Conservation (phyloP, 1,140 invertebrate genomes). For the Drosophila rufa region DNA sequence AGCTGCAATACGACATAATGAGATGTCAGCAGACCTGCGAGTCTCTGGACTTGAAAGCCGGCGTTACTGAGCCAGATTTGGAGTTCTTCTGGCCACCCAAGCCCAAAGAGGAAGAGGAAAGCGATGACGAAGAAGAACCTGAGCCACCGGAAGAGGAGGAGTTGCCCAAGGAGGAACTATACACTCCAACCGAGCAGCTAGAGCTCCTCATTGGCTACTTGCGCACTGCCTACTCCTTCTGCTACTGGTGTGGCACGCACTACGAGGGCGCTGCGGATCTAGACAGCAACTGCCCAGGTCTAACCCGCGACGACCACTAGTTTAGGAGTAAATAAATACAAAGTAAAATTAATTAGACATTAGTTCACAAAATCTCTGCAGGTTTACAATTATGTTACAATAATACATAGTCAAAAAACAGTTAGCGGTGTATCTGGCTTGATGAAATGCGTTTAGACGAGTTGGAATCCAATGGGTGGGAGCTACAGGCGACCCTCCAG, state of each 20-base stretch:
- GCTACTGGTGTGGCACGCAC: slow-evolving; percentile 91
- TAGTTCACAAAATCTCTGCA: slow-evolving; percentile 59
- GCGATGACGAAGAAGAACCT: slow-evolving; percentile 67
- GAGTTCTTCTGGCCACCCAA: slow-evolving; percentile 89
- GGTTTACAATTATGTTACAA: slow-evolving; percentile 72
- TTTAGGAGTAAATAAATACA: background rate
- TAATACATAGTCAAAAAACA: slow-evolving; percentile 72
- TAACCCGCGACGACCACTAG: slow-evolving; percentile 88
- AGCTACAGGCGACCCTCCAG: slow-evolving; percentile 86
- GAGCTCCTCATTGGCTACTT: slow-evolving; percentile 89
- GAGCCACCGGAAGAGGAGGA: slow-evolving; percentile 68
- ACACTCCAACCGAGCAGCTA: slow-evolving; percentile 86
- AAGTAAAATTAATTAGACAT: slow-evolving; percentile 21
- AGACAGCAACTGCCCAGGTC: slow-evolving; percentile 89
- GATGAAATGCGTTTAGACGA: slow-evolving; percentile 28
- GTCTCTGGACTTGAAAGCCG: slow-evolving; percentile 88
- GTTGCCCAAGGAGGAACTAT: slow-evolving; percentile 62
- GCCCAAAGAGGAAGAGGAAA: slow-evolving; percentile 67
- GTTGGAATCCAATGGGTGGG: slow-evolving; percentile 44
- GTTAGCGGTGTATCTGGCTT: slow-evolving; percentile 57
- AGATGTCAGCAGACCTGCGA: slow-evolving; percentile 92
- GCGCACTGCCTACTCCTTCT: slow-evolving; percentile 90
- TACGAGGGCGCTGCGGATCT: slow-evolving; percentile 89
- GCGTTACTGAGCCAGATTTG: slow-evolving; percentile 86
- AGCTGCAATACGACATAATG: slow-evolving; percentile 62